Conservation (phyloP, 53 echinoderm and acorn worm species). For the Paracentrotus lividus region DNA sequence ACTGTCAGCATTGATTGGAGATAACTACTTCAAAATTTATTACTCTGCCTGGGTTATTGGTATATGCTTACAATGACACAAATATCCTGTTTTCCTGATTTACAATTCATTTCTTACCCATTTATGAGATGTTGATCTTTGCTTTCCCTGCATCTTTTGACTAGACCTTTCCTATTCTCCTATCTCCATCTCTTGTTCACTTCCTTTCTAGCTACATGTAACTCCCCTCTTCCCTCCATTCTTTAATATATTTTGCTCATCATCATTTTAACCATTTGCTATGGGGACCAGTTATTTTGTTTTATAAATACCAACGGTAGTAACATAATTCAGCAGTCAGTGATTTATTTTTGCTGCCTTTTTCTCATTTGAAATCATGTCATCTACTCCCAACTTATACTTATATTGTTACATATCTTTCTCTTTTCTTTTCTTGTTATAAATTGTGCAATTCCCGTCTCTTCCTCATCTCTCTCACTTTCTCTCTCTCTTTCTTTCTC, state of each 20-base stretch:
- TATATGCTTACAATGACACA: background rate
- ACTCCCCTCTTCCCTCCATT: background rate
- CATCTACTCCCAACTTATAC: background rate
- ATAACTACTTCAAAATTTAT: constrained; percentile 31
- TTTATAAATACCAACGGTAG: no score
- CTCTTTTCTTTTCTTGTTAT: background rate
- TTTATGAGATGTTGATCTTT: background rate
- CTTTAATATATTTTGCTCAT: background rate
- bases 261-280: no score
- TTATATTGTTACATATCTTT: background rate
- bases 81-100: constrained; percentile 32
- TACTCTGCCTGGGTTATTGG: background rate
- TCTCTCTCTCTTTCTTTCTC: background rate
- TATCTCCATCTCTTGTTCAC: background rate
- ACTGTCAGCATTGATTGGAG: background rate
- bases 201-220: background rate
- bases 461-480: background rate
- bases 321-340: no score
- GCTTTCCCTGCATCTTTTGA: background rate
- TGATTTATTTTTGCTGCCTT: background rate
- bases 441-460: no score
- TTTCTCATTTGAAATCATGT: background rate
- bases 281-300: no score
- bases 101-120: background rate
- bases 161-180: background rate